Evolutionary conservation across 2,888 invertebrate genomes (phyloP).

Genomic region (Marronus borbonicus): DNA sequence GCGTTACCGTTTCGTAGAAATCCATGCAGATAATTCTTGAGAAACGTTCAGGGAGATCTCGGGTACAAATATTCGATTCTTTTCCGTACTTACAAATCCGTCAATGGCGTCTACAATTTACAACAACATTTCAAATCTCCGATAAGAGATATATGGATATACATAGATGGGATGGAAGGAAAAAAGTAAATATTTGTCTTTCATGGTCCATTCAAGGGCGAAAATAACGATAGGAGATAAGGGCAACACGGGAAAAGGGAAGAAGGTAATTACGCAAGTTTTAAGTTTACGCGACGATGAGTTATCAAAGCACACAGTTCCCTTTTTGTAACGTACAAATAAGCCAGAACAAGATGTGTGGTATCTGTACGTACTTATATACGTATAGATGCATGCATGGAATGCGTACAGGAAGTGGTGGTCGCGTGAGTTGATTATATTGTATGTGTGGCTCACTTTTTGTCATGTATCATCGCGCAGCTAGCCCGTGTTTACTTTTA

Average conservation of each 20-base stretch:
- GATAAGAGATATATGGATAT: constrained; percentile 10
- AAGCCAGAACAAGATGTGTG: constrained; percentile 20
- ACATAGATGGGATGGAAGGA: not conserved
- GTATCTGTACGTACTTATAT: constrained; percentile 2
- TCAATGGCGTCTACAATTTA: constrained; percentile 1
- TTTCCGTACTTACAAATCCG: not conserved
- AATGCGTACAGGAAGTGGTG: not conserved
- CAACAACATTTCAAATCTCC: not conserved
- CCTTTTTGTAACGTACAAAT: constrained; percentile 19
- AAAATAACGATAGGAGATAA: constrained; percentile 1
- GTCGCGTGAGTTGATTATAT: constrained; percentile 9
- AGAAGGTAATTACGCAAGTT: constrained; percentile 39
- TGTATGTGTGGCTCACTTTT: not conserved
- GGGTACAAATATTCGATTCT: not conserved
- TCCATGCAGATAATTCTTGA: not conserved
- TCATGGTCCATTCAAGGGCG: not conserved
- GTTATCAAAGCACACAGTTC: constrained; percentile 2
- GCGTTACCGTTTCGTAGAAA: not conserved
- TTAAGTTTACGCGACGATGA: not conserved
- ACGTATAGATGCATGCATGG: not conserved
- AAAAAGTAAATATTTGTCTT: constrained; percentile 32
- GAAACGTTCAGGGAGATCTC: not conserved
- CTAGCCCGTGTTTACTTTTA: constrained; percentile 44
- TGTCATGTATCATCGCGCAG: constrained; percentile 17
- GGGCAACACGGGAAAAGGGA: constrained; percentile 26